Base-by-base conservation (phyloP, 2,888 invertebrate species). In the Lucinisca nassula region DNA sequence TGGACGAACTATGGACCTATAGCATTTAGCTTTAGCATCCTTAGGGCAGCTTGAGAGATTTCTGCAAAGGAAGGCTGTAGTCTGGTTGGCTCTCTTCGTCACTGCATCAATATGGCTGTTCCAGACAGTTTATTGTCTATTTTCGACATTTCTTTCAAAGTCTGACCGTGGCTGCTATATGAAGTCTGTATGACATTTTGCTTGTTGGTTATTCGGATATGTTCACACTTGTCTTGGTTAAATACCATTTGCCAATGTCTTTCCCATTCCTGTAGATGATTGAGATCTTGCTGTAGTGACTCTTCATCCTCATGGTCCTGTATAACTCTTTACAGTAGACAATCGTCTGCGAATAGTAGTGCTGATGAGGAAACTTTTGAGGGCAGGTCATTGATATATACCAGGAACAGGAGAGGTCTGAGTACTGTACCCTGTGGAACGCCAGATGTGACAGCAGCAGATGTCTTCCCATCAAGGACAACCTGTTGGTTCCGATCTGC, bases 61-160 rank as follows among this genome's bases (percentile, higher is more conserved):
- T 49, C 67, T 38, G 12, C 24, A 14, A 6, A 55, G 76, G 38
- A 75, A 81, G 6, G 2, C 12, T n/a, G 21, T 3, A 67, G 49
- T 83, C 32, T 73, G 77, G 51, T 79, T 79, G 17, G 78, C 79
- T 27, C 77, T 78, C 24, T 76, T 79, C 6, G 72, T 82, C 27
- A 55, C 61, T 55, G 30, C 40, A 24, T 32, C 38, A 17, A 73
- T 73, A 35, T 83, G 77, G 24, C 32, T 61, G 1, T 58, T 38
- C 77, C 70, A 82, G 51, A 38, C 17, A 82, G 17, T 27, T 37
- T 73, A n/a, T 58, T 40, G 35, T 49, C 77, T 12, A 82, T 82
- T 77, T 82, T 14, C 14, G 40, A 40, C 14, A 40, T 10, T 6
- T 40, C 40, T 40, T 40, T 40, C 40, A 40, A 40, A 14, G 40